These are phyloP conservation scores for Vidua macroura DNA, from an alignment of 2,113 vertebrate genomes.

Conservation along the genomic window DNA sequence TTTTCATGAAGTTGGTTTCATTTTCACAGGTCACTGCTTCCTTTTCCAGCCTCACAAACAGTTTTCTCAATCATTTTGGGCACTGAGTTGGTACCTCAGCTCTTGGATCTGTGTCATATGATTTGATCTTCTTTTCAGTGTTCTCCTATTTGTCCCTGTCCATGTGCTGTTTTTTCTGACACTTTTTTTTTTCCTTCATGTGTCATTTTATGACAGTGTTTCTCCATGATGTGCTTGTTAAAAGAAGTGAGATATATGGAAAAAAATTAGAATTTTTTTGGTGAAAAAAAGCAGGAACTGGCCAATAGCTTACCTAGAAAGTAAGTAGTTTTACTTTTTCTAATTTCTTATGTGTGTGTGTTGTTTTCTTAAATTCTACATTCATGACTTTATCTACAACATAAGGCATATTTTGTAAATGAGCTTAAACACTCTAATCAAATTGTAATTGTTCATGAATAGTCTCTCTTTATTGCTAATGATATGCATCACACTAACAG, in stretches of 20 bases:
- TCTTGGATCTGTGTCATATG: neutral
- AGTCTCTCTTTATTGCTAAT: slow-evolving; percentile 35
- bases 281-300: neutral
- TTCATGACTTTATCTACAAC: neutral
- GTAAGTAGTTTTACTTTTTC: neutral
- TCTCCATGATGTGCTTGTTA: slow-evolving; percentile 8
- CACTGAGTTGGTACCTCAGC: neutral
- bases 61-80: slow-evolving; percentile 14
- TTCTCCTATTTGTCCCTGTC: neutral
- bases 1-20: slow-evolving; percentile 59
- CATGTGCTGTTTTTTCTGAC: slow-evolving; percentile 40
- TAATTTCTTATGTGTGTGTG: neutral
- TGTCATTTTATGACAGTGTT: slow-evolving; percentile 14
- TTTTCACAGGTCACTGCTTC: slow-evolving; percentile 69
- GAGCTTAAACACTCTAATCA: slow-evolving; percentile 36
- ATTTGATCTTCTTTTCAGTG: slow-evolving; percentile 1
- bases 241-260: slow-evolving; percentile 6
- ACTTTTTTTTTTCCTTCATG: neutral
- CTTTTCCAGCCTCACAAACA: slow-evolving; percentile 35
- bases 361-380: slow-evolving; percentile 16
- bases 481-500: slow-evolving; percentile 16
- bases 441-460: slow-evolving; percentile 61
- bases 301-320: slow-evolving; percentile 36
- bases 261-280: neutral
- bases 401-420: slow-evolving; percentile 44